These are phyloP conservation scores for Neocrepidodera transversa DNA, from an alignment of 2,888 invertebrate species.

Conservation along the genomic window DNA sequence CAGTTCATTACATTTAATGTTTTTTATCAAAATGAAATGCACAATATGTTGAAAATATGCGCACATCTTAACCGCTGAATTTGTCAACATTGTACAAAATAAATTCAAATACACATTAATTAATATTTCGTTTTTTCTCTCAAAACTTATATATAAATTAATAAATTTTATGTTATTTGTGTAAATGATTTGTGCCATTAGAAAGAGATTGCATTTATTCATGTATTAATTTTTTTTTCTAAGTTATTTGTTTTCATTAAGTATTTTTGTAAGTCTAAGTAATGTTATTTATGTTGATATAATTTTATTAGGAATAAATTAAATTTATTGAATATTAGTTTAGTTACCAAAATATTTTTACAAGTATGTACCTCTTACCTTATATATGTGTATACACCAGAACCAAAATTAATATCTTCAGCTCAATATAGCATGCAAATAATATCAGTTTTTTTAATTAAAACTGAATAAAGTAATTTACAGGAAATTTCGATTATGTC, in stretches of 20 bases:
- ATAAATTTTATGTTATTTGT: constrained; percentile 38
- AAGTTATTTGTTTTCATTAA: constrained; percentile 46
- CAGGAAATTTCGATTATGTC: constrained; percentile 14
- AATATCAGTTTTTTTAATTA: constrained; percentile 8
- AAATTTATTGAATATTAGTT: constrained; percentile 44
- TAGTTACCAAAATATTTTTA: constrained; percentile 50
- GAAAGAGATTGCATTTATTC: constrained; percentile 53
- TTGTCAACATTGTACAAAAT: constrained; percentile 40
- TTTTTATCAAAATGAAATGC: constrained; percentile 33
- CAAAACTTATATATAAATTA: constrained; percentile 13
- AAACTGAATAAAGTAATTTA: constrained; percentile 24
- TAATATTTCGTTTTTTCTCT: constrained; percentile 11
- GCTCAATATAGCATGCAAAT: constrained; percentile 52
- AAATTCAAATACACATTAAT: constrained; percentile 37
- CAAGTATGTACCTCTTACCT: constrained; percentile 45
- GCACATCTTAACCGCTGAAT: constrained; percentile 39
- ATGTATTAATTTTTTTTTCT: constrained; percentile 45
- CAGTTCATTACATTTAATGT: constrained; percentile 31
- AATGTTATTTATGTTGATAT: constrained; percentile 55
- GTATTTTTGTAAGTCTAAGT: constrained; percentile 48
- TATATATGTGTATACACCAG: constrained; percentile 50
- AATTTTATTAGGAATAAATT: constrained; percentile 45
- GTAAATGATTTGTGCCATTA: constrained; percentile 54
- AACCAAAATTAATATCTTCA: constrained; percentile 54
- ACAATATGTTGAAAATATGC: constrained; percentile 37